Percentiles rank a stretch among this genome's conserved stretches.
phyloP scores from a whole-genome alignment of 1,140 invertebrate species.

The Cryptotermes secundus region DNA sequence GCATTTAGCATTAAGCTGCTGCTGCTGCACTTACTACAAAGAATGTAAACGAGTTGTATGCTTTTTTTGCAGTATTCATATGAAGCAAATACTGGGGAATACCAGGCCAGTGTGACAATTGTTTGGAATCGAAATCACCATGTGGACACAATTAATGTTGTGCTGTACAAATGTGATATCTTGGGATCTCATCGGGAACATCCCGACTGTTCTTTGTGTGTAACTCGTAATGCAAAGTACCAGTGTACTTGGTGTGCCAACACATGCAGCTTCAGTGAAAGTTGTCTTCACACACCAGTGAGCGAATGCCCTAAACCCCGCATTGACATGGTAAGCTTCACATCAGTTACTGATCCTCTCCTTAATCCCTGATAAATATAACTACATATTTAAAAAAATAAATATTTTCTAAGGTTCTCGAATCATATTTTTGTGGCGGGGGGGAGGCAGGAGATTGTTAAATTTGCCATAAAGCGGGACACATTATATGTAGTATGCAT shows the following conservation, averaged over 20 bases:
- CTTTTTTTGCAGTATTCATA: slow-evolving; percentile 72
- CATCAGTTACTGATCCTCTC: not conserved
- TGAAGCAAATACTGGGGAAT: slow-evolving; percentile 80
- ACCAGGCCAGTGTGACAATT: slow-evolving; percentile 84
- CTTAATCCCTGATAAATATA: not conserved
- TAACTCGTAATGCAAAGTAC: slow-evolving; percentile 83
- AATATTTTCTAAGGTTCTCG: no score
- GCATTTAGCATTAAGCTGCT: no score
- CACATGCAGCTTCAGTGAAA: slow-evolving; percentile 80
- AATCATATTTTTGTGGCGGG: no score
- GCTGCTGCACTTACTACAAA: no score
- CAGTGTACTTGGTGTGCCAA: slow-evolving; percentile 91
- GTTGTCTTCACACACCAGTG: slow-evolving; percentile 69
- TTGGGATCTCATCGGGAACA: slow-evolving; percentile 88
- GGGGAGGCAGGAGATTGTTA: no score
- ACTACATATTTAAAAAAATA: not conserved
- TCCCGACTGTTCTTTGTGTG: slow-evolving; percentile 91
- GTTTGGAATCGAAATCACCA: slow-evolving; percentile 93
- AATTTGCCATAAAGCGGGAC: no score
- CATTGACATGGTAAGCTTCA: slow-evolving; percentile 77
- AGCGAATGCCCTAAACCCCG: slow-evolving; percentile 87
- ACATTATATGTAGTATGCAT: no score
- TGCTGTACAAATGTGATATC: slow-evolving; percentile 92
- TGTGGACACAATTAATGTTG: slow-evolving; percentile 85
- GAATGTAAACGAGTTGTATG: no score